Evolutionary conservation across 2,888 invertebrate genomes (phyloP).

Genomic region (Heliconius aoede): DNA sequence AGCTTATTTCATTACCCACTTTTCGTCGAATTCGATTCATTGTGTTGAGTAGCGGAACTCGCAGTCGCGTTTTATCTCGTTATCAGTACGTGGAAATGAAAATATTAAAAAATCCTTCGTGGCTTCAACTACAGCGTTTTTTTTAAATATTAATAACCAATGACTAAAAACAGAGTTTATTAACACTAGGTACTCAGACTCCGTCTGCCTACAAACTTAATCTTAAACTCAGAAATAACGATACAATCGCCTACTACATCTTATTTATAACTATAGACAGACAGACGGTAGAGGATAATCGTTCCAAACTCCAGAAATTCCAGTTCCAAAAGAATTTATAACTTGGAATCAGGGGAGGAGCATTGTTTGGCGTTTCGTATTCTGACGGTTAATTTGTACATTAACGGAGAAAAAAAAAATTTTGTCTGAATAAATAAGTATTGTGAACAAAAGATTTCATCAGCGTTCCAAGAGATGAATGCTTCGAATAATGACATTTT

Average conservation of each 20-base stretch:
- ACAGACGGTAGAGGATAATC: slow-evolving; percentile 8
- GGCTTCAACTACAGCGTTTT: too few relatives aligned
- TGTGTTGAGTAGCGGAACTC: too few relatives aligned
- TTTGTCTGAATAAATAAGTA: slow-evolving; percentile 48
- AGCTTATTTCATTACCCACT: too few relatives aligned
- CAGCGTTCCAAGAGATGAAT: slow-evolving; percentile 47
- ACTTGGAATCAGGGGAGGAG: slow-evolving; percentile 40
- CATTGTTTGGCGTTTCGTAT: slow-evolving; percentile 46
- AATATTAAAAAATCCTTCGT: too few relatives aligned
- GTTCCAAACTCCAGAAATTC: not conserved
- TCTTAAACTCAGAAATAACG: not conserved
- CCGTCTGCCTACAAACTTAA: not conserved
- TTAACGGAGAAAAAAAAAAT: slow-evolving; percentile 49
- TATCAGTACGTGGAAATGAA: too few relatives aligned
- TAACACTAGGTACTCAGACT: too few relatives aligned
- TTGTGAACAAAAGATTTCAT: slow-evolving; percentile 46
- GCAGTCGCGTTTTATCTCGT: too few relatives aligned
- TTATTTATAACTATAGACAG: not conserved
- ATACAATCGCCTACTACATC: not conserved
- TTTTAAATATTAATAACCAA: too few relatives aligned
- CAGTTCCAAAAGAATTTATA: slow-evolving; percentile 32
- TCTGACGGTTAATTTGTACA: slow-evolving; percentile 52
- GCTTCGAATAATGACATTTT: slow-evolving; percentile 49
- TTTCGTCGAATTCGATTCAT: too few relatives aligned
- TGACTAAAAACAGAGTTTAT: too few relatives aligned